Base-by-base conservation (phyloP, 1,140 invertebrate species). In the Drosophila lini region DNA sequence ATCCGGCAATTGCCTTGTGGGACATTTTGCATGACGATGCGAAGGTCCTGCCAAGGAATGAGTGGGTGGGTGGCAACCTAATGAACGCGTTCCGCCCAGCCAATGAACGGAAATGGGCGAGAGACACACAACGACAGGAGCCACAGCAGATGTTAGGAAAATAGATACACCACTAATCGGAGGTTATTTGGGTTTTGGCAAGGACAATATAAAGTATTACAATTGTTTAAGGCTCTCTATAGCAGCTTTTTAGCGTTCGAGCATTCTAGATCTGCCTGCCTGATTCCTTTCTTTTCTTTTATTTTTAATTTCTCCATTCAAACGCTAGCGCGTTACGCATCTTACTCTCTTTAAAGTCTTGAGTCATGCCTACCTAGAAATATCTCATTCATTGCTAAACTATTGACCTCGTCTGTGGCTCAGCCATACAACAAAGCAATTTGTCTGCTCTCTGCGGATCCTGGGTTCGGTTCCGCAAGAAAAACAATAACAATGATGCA, bases 401-500 rank as follows among this genome's bases (percentile, higher is more conserved):
- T 6, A 8, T 22, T 65, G 58, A 16, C 34, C 58, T 1, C 40
- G 34, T 6, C 31, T 34, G 38, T 50, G 34, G 8, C 3, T 19
- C 19, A 16, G 8, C 28, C 60, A 13, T 28, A 25, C 9, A 48
- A 32, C 48, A 34, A 42, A 40, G 32, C 61, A 9, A 75, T 76
- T 76, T 63, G 70, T 32, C 59, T 59, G 41, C 50, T 56, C 31
- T 47, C 28, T 32, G 53, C 28, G 32, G 65, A 38, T 61, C 32
- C 67, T 22, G 28, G 34, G 47, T 8, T 16, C 31, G 32, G 32
- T 9, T 56, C 13, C 34, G 47, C 50, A 69, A 75, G 42, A 78
- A 76, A 85, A 88, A 86, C 83, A 86, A 86, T 82, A 86, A 82
- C 83, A 86, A 86, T 80, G 83, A 80, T 82, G 83, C 83, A 88